Percentiles rank a stretch among this genome's conserved stretches.
Conservation (phyloP, 2,888 invertebrate species). For the Ferrisia virgata region DNA sequence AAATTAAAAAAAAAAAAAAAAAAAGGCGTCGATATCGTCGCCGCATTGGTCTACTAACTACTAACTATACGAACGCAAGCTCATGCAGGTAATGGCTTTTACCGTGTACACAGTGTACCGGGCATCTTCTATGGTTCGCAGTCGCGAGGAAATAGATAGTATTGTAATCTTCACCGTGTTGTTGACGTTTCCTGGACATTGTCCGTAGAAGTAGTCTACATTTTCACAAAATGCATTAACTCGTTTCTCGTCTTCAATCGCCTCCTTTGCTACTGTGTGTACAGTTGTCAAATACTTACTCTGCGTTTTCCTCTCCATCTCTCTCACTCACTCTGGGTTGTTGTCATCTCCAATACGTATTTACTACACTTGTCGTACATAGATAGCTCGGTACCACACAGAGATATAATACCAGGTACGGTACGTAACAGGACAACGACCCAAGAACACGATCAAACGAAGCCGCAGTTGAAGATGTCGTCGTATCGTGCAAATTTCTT, state of each 20-base stretch:
- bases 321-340: no score
- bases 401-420: no score
- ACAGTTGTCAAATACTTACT: background rate
- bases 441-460: background rate
- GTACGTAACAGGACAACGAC: background rate
- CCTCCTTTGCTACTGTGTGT: no score
- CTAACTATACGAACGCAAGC: no score
- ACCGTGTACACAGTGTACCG: background rate
- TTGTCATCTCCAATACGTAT: no score
- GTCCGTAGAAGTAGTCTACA: background rate
- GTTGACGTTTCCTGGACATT: constrained; percentile 23
- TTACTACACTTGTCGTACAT: no score
- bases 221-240: constrained; percentile 11
- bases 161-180: constrained; percentile 2
- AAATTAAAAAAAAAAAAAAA: background rate
- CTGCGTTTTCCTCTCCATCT: background rate
- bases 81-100: background rate
- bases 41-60: background rate
- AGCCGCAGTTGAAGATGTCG: no score
- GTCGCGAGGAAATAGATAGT: constrained; percentile 4
- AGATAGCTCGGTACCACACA: no score
- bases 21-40: background rate
- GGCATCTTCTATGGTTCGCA: no score
- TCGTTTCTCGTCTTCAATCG: no score
- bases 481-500: no score